Conservation (phyloP, 1,140 invertebrate genomes). For the Hormaphis cornu region DNA sequence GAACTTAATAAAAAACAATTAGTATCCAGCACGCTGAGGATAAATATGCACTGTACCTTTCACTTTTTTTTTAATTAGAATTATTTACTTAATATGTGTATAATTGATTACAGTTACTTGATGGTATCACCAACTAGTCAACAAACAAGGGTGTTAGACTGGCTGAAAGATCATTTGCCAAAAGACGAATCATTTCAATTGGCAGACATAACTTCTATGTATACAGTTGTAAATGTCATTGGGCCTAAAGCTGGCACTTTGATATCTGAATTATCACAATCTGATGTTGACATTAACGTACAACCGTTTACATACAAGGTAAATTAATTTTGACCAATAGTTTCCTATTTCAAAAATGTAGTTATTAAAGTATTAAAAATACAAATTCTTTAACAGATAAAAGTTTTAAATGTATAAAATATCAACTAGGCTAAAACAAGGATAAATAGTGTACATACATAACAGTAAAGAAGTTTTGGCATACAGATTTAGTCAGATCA, state of each 20-base stretch:
- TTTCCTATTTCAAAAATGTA: no score
- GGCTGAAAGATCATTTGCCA: conserved; percentile 80
- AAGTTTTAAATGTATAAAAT: background rate
- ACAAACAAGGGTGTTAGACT: conserved; percentile 85
- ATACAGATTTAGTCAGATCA: conserved; percentile 3
- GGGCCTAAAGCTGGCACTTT: conserved; percentile 65
- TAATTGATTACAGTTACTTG: conserved; percentile 88
- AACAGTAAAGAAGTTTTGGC: background rate
- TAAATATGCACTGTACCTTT: no score
- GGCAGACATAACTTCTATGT: conserved; percentile 86
- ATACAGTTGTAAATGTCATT: conserved; percentile 74
- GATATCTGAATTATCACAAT: conserved; percentile 55
- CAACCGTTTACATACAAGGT: conserved; percentile 67
- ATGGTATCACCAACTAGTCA: conserved; percentile 97
- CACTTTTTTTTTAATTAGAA: no score
- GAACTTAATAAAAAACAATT: no score
- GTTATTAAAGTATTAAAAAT: no score
- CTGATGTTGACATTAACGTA: conserved; percentile 59
- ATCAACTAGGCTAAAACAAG: background rate
- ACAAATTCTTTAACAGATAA: background rate
- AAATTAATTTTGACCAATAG: no score
- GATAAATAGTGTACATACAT: background rate
- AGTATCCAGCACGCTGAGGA: no score
- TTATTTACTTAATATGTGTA: no score
- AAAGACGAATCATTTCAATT: conserved; percentile 65